Percentiles rank a stretch among this genome's conserved stretches.
These are phyloP conservation scores for Eulithis testata DNA, from an alignment of 2,888 invertebrate genomes.

Conservation along the genomic window DNA sequence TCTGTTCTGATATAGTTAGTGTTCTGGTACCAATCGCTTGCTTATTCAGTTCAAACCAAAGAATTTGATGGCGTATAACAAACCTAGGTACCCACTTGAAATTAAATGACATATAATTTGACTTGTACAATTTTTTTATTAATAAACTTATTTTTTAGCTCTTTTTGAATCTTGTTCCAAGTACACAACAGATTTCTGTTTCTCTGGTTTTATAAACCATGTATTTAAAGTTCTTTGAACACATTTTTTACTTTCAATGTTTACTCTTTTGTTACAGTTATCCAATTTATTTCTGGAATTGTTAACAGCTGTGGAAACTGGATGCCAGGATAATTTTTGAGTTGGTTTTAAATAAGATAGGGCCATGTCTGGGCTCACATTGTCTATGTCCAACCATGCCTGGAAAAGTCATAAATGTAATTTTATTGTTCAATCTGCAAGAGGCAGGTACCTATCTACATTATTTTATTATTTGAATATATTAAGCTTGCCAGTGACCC, in stretches of 20 bases:
- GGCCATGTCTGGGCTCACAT: slow-evolving; percentile 79
- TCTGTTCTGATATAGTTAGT: no score
- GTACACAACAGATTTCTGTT: slow-evolving; percentile 57
- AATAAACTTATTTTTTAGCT: slow-evolving; percentile 29
- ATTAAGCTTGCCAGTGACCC: neutral
- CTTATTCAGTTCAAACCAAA: slow-evolving; percentile 23
- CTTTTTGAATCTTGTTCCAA: slow-evolving; percentile 48
- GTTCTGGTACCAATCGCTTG: slow-evolving; percentile 4
- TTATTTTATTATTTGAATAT: neutral
- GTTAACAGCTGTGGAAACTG: slow-evolving; percentile 89
- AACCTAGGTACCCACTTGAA: neutral
- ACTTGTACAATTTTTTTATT: slow-evolving; percentile 8
- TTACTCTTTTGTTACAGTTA: slow-evolving; percentile 82
- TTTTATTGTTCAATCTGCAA: no score
- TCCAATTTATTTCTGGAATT: slow-evolving; percentile 88
- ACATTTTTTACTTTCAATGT: slow-evolving; percentile 55
- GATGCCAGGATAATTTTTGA: slow-evolving; percentile 86
- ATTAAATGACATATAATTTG: neutral
- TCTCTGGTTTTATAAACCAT: slow-evolving; percentile 68
- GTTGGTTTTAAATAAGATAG: slow-evolving; percentile 83
- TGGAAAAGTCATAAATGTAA: slow-evolving; percentile 54
- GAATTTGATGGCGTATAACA: slow-evolving; percentile 10
- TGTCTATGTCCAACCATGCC: slow-evolving; percentile 88
- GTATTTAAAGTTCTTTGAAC: slow-evolving; percentile 75
- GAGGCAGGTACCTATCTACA: neutral